Evolutionary conservation across 2,113 vertebrate species (phyloP).

Genomic region (Perca schrenkii): DNA sequence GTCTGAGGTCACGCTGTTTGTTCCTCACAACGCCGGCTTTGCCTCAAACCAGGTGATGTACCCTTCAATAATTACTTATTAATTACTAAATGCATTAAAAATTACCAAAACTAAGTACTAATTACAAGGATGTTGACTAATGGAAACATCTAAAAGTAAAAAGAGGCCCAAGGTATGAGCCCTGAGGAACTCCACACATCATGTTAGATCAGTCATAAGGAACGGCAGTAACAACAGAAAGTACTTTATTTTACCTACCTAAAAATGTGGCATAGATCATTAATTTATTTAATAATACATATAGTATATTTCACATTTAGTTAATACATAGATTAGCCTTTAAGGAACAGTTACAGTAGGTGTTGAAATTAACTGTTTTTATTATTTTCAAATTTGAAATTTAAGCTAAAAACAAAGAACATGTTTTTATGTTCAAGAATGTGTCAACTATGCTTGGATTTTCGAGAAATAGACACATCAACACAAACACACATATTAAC

Average conservation of each 20-base stretch:
- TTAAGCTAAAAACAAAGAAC: neutral
- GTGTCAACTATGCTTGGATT: too few relatives aligned
- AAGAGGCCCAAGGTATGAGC: neutral
- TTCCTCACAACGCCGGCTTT: constrained; percentile 92
- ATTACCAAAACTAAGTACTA: neutral
- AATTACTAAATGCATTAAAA: neutral
- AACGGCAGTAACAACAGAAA: neutral
- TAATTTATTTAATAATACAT: neutral
- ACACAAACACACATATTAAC: neutral
- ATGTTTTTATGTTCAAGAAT: too few relatives aligned
- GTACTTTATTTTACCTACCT: neutral
- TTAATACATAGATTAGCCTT: neutral
- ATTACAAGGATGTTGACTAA: too few relatives aligned
- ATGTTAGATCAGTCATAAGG: too few relatives aligned
- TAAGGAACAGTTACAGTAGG: neutral
- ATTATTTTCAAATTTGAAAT: neutral
- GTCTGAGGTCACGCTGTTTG: constrained; percentile 90
- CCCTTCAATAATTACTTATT: neutral
- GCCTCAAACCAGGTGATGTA: constrained; percentile 85
- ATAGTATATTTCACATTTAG: neutral
- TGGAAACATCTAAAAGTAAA: neutral
- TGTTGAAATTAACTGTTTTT: too few relatives aligned
- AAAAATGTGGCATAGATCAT: neutral
- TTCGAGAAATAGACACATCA: too few relatives aligned
- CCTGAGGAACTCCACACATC: constrained; percentile 1